These are phyloP conservation scores for Euphonia xanthogaster DNA, from an alignment of 2,797 vertebrate species.

Conservation along the genomic window DNA sequence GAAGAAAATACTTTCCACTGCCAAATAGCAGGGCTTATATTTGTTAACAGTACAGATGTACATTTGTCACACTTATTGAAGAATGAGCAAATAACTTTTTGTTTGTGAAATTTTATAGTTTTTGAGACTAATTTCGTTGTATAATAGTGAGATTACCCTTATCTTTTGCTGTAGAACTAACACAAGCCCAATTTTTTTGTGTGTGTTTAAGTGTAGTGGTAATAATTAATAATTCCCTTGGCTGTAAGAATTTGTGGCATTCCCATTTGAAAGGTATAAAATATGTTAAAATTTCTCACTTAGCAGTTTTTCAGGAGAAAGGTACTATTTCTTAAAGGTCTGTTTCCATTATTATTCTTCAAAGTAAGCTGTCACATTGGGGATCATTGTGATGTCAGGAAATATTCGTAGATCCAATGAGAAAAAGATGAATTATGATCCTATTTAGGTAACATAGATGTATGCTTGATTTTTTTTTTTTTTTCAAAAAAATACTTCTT, in stretches of 20 bases:
- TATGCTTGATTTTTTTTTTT: background rate
- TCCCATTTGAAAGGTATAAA: background rate
- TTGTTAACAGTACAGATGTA: background rate
- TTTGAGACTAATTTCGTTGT: background rate
- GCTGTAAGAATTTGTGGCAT: background rate
- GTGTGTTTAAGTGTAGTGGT: background rate
- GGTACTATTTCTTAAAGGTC: slow-evolving; percentile 25
- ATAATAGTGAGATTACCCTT: background rate
- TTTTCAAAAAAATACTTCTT: background rate
- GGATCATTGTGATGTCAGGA: background rate
- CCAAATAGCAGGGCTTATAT: background rate
- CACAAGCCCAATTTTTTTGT: background rate
- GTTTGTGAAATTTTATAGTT: background rate
- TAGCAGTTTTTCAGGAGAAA: background rate
- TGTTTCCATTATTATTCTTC: background rate
- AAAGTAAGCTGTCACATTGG: background rate
- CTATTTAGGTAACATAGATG: background rate
- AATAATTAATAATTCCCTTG: background rate
- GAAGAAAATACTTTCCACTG: background rate
- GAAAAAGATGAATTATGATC: background rate
- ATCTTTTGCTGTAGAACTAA: background rate
- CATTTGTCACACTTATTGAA: background rate
- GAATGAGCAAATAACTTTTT: background rate
- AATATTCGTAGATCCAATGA: background rate
- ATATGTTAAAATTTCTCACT: background rate